phyloP scores from a whole-genome alignment of 2,888 invertebrate species.

The Macrophya alboannulata region DNA sequence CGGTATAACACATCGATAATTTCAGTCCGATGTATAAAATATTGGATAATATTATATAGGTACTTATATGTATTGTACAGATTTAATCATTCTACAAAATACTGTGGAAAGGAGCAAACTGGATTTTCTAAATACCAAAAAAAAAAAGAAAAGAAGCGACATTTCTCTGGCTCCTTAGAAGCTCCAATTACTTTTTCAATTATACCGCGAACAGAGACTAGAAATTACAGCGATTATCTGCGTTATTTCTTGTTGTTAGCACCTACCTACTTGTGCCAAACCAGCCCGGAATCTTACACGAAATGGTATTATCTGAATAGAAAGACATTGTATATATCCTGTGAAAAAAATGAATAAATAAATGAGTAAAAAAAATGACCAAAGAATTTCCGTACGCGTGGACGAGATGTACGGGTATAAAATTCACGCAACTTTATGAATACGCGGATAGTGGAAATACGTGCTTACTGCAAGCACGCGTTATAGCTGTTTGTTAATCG shows the following conservation, averaged over 20 bases:
- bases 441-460: no score
- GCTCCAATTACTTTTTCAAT: not conserved
- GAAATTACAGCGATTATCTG: constrained; percentile 14
- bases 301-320: not conserved
- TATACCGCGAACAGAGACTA: not conserved
- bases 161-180: not conserved
- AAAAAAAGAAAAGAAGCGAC: no score
- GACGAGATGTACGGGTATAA: not conserved
- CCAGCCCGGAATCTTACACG: not conserved
- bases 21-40: not conserved
- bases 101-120: no score
- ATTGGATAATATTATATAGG: not conserved
- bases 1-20: not conserved
- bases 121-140: no score
- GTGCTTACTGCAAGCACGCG: no score
- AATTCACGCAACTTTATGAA: constrained; percentile 4
- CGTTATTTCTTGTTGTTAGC: not conserved
- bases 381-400: not conserved
- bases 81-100: not conserved
- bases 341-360: not conserved
- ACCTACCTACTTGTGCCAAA: not conserved
- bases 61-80: not conserved
- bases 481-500: constrained; percentile 19
- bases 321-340: not conserved
- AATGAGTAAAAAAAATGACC: no score